phyloP scores from a whole-genome alignment of 1,140 invertebrate genomes.

The Ips nitidus region DNA sequence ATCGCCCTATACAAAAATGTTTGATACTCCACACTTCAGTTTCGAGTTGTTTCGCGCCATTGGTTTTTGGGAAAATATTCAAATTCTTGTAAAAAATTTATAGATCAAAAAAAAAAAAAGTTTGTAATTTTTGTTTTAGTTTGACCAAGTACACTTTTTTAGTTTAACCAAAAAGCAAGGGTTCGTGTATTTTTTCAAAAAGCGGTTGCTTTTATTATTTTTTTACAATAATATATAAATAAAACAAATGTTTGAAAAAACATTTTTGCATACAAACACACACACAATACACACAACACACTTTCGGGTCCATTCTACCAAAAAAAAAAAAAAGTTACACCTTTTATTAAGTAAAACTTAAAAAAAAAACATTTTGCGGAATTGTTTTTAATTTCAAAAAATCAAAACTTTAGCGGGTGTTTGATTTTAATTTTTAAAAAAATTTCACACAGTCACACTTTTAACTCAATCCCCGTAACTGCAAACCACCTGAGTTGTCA shows the following conservation, averaged over 20 bases:
- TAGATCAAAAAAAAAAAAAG: slow-evolving; percentile 13
- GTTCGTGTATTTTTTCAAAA: slow-evolving; percentile 39
- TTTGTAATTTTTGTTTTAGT: slow-evolving; percentile 17
- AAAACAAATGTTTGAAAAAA: not conserved
- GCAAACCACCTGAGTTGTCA: slow-evolving; percentile 2
- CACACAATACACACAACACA: slow-evolving; percentile 36
- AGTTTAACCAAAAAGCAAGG: slow-evolving; percentile 30
- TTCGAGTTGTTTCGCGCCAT: slow-evolving; percentile 41
- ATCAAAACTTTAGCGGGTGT: slow-evolving; percentile 36
- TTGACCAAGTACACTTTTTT: slow-evolving; percentile 16
- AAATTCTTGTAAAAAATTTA: slow-evolving; percentile 29
- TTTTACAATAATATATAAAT: slow-evolving; percentile 47
- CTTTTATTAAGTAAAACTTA: slow-evolving; percentile 4
- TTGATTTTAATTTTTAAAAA: slow-evolving; percentile 25
- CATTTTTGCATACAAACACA: slow-evolving; percentile 34
- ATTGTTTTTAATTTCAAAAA: not conserved
- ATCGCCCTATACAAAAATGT: slow-evolving; percentile 50
- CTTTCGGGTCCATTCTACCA: slow-evolving; percentile 28
- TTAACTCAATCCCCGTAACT: slow-evolving; percentile 3
- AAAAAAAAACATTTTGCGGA: not conserved
- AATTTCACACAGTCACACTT: slow-evolving; percentile 42
- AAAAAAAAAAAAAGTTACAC: slow-evolving; percentile 16
- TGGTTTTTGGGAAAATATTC: slow-evolving; percentile 41
- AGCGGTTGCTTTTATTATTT: slow-evolving; percentile 40
- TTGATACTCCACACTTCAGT: slow-evolving; percentile 50